Conservation (phyloP, 2,113 vertebrate genomes). For the Neomonachus schauinslandi region DNA sequence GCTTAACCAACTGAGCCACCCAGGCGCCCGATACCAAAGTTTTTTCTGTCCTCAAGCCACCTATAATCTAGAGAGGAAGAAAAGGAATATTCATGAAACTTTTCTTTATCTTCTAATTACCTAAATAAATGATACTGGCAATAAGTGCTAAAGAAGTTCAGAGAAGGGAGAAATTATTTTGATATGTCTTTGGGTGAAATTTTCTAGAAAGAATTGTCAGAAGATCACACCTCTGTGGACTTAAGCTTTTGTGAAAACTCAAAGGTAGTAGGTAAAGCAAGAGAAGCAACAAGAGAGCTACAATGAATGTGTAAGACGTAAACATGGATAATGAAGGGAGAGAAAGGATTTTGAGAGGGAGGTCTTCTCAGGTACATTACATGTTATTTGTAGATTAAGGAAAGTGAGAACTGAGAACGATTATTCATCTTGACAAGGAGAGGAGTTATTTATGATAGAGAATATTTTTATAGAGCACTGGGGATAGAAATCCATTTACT, state of each 20-base stretch:
- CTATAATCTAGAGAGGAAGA: not conserved
- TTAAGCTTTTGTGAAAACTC: not conserved
- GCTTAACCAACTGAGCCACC: no score
- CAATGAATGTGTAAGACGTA: not conserved
- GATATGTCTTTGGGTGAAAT: not conserved
- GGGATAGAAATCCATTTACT: not conserved
- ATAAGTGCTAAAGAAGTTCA: not conserved
- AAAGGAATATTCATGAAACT: not conserved
- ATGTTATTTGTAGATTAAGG: not conserved
- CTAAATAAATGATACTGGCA: not conserved
- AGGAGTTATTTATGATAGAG: not conserved
- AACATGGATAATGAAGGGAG: not conserved
- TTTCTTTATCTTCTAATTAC: not conserved
- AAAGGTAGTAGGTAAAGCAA: not conserved
- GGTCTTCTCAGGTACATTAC: not conserved
- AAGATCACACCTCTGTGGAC: not conserved
- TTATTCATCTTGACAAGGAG: not conserved
- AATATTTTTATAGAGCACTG: not conserved
- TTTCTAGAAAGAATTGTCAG: conserved; percentile 23
- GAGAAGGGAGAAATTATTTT: conserved; percentile 2
- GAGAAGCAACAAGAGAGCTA: not conserved
- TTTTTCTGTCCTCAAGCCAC: not conserved
- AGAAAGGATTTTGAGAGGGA: not conserved
- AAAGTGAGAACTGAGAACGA: not conserved
- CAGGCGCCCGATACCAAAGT: not conserved